These are phyloP conservation scores for Brachyrhaphis roseni DNA, from an alignment of 2,797 vertebrate genomes.

Conservation along the genomic window DNA sequence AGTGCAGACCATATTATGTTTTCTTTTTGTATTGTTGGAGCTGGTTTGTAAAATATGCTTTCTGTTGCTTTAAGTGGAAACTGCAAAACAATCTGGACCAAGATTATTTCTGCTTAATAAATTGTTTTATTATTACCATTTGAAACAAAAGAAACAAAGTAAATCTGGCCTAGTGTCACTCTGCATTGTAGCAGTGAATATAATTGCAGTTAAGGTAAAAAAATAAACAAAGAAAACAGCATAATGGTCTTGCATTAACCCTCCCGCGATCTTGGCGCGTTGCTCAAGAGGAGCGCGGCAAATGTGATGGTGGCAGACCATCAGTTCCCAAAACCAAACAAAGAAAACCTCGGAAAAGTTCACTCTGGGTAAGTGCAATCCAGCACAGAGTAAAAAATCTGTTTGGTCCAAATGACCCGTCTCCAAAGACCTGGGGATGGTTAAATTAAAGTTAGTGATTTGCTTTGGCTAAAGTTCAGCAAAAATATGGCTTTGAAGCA, in stretches of 20 bases:
- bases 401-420: too few species aligned
- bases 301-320: too few species aligned
- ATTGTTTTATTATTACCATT: not conserved
- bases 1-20: not conserved
- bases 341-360: too few species aligned
- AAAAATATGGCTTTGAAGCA: not conserved
- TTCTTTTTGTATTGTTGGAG: conserved; percentile 6
- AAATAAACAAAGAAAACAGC: not conserved
- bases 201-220: not conserved
- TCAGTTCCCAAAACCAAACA: too few species aligned
- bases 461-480: not conserved
- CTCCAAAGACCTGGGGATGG: not conserved
- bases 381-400: too few species aligned
- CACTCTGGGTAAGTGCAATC: too few species aligned
- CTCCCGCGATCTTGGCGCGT: too few species aligned
- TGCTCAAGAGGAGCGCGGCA: too few species aligned
- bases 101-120: conserved; percentile 9
- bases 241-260: not conserved
- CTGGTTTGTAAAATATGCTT: not conserved
- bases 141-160: conserved; percentile 22
- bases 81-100: conserved; percentile 12
- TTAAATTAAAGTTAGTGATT: not conserved
- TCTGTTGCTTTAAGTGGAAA: not conserved
- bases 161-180: conserved; percentile 8
- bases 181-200: conserved; percentile 30